phyloP scores from a whole-genome alignment of 2,797 vertebrate species.

The Xenopus petersii region DNA sequence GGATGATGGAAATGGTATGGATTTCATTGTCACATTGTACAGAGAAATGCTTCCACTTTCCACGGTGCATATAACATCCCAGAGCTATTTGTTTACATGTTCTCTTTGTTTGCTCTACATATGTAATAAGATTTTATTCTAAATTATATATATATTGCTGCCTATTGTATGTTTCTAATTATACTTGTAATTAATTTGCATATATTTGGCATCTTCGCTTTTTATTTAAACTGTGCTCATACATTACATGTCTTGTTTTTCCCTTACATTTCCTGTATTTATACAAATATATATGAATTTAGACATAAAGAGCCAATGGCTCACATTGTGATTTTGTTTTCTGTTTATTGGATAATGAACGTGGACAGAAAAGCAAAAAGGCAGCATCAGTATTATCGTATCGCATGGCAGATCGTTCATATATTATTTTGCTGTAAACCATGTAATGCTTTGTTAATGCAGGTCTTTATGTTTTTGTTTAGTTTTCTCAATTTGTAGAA shows the following conservation, averaged over 20 bases:
- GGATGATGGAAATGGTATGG: neutral
- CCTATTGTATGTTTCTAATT: slow-evolving; percentile 24
- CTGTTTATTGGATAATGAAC: slow-evolving; percentile 3
- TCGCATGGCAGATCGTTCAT: too few species aligned
- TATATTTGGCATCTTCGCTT: slow-evolving; percentile 34
- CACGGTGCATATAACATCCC: neutral
- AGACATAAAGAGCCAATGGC: slow-evolving; percentile 11
- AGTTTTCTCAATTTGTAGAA: too few species aligned
- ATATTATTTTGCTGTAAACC: neutral
- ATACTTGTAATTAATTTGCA: slow-evolving; percentile 30
- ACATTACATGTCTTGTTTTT: slow-evolving; percentile 23
- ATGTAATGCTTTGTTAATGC: slow-evolving; percentile 2
- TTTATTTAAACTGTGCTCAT: slow-evolving; percentile 38
- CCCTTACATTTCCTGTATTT: slow-evolving; percentile 34
- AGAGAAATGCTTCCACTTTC: neutral
- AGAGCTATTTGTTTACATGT: neutral
- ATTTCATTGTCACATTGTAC: neutral
- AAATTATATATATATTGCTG: slow-evolving; percentile 31
- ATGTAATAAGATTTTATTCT: slow-evolving; percentile 22
- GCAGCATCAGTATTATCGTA: too few species aligned
- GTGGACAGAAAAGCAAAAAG: too few species aligned
- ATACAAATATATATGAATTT: slow-evolving; percentile 34
- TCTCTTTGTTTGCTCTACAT: slow-evolving; percentile 30
- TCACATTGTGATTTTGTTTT: slow-evolving; percentile 11
- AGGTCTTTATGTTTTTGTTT: too few species aligned